These are phyloP conservation scores for Drosophila arizonae DNA, from an alignment of 1,140 invertebrate genomes.

Conservation along the genomic window DNA sequence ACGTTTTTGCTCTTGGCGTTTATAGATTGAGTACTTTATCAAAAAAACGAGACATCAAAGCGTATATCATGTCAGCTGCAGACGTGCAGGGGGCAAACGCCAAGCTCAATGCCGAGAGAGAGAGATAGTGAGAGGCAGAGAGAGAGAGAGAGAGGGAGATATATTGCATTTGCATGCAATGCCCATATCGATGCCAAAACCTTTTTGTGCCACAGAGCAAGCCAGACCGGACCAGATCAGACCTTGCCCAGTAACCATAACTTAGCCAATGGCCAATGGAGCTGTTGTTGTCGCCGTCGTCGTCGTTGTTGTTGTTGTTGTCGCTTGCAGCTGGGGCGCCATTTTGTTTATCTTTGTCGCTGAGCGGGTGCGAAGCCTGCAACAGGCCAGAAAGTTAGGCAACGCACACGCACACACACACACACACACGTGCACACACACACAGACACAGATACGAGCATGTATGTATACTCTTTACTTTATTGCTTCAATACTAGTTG, in stretches of 20 bases:
- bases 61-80: constrained; percentile 78
- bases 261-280: constrained; percentile 63
- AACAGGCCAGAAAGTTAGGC: constrained; percentile 54
- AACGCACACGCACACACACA: neutral
- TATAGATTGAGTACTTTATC: constrained; percentile 80
- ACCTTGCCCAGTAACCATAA: constrained; percentile 45
- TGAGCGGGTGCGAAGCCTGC: constrained; percentile 40
- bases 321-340: constrained; percentile 49
- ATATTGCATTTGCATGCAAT: constrained; percentile 47
- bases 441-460: neutral
- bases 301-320: constrained; percentile 1
- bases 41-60: constrained; percentile 80
- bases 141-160: constrained; percentile 1
- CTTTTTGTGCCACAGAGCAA: neutral
- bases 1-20: constrained; percentile 76
- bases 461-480: neutral
- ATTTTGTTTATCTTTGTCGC: constrained; percentile 80
- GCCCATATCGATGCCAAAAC: constrained; percentile 2
- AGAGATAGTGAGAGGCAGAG: constrained; percentile 3
- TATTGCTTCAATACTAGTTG: neutral
- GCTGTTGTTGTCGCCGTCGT: constrained; percentile 12
- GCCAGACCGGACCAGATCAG: constrained; percentile 1
- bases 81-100: constrained; percentile 41
- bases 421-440: neutral
- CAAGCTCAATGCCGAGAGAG: constrained; percentile 2